These are phyloP conservation scores for Psettodes erumei DNA, from an alignment of 2,113 vertebrate species.

Conservation along the genomic window DNA sequence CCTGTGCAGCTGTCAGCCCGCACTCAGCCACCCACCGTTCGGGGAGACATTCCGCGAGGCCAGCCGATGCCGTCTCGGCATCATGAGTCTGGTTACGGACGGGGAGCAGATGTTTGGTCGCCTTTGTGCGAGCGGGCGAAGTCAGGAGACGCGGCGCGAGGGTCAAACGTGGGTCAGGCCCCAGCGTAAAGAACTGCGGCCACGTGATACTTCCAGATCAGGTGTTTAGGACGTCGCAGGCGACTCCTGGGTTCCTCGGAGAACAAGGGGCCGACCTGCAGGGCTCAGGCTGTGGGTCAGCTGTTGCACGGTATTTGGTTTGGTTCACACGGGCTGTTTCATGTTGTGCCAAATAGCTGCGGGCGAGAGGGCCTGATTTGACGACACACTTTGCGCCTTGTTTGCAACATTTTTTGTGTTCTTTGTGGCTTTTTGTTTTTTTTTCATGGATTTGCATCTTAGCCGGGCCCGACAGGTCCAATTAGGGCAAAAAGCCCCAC, in stretches of 20 bases:
- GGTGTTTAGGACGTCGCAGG: conserved; percentile 54
- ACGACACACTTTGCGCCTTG: conserved; percentile 52
- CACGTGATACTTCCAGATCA: conserved; percentile 58
- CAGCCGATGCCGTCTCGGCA: conserved; percentile 45
- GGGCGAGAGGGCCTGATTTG: conserved; percentile 29
- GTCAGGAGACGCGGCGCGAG: conserved; percentile 52
- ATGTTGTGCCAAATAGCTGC: conserved; percentile 41
- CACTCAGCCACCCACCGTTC: conserved; percentile 55
- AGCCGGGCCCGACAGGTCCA: conserved; percentile 52
- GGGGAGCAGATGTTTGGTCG: conserved; percentile 66
- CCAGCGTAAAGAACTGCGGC: conserved; percentile 34
- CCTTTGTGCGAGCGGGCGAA: conserved; percentile 46
- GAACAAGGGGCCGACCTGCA: conserved; percentile 40
- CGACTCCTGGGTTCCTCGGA: conserved; percentile 46
- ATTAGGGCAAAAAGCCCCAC: conserved; percentile 48
- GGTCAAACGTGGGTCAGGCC: conserved; percentile 61
- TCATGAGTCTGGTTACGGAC: conserved; percentile 49
- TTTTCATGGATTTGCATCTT: conserved; percentile 58
- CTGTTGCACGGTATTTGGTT: conserved; percentile 50
- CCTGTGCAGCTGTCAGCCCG: conserved; percentile 66
- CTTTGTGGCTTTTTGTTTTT: conserved; percentile 6
- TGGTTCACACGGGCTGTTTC: conserved; percentile 46
- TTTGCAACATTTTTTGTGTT: conserved; percentile 31
- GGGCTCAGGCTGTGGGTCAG: conserved; percentile 61
- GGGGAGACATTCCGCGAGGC: conserved; percentile 49